Conservation (phyloP, 1,140 invertebrate species). For the Tetramorium alpestre region DNA sequence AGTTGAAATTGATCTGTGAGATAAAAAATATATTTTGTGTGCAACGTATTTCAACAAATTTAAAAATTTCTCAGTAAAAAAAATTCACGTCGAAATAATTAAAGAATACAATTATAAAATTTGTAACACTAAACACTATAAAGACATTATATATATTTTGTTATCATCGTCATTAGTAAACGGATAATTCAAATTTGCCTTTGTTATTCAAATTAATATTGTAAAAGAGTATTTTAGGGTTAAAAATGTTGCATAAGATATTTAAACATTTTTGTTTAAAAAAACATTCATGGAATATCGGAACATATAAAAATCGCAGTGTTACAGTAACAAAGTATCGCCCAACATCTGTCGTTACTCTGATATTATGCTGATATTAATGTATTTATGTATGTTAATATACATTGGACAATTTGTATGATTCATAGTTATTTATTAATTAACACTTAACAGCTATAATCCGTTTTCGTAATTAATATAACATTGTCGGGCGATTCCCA, state of each 20-base stretch:
- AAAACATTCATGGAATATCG: neutral
- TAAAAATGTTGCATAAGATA: neutral
- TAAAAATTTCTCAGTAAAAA: neutral
- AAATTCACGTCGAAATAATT: neutral
- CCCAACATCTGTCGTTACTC: neutral
- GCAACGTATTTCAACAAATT: neutral
- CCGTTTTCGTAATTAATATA: conserved; percentile 14
- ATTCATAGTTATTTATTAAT: neutral
- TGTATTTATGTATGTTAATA: neutral
- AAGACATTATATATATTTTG: neutral
- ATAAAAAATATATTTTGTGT: neutral
- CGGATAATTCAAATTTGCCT: neutral
- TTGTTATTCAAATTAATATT: neutral
- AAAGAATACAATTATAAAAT: neutral
- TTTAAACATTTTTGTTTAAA: neutral
- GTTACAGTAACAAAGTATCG: neutral
- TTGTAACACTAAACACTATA: neutral
- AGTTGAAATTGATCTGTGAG: neutral
- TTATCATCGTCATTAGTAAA: neutral
- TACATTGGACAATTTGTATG: neutral
- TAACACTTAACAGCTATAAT: neutral
- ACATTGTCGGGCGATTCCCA: neutral
- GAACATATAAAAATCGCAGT: neutral
- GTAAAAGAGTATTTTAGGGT: neutral
- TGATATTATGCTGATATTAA: neutral